A percentile compares a stretch with the other conserved stretches of the same genome.
phyloP scores from a whole-genome alignment of 2,113 vertebrate genomes.

The Phalacrocorax brasilianus region DNA sequence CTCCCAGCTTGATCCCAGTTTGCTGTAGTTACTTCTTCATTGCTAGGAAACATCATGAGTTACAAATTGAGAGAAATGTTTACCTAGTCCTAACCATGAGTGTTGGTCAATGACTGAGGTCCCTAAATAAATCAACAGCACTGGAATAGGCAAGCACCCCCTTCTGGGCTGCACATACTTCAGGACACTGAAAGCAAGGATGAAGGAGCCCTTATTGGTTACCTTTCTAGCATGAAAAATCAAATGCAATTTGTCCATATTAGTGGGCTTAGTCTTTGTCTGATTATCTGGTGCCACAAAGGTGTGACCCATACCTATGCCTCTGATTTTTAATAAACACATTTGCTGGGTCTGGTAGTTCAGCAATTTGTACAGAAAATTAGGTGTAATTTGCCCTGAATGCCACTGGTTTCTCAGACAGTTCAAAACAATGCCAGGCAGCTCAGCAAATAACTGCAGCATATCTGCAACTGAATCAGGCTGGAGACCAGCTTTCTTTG shows the following conservation, averaged over 20 bases:
- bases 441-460: slow-evolving; percentile 28
- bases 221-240: slow-evolving; percentile 63
- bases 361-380: slow-evolving; percentile 79
- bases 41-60: slow-evolving; percentile 41
- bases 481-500: background rate
- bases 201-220: slow-evolving; percentile 45
- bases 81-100: slow-evolving; percentile 58
- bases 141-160: slow-evolving; percentile 56
- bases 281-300: slow-evolving; percentile 70
- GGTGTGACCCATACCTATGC: slow-evolving; percentile 61
- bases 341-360: slow-evolving; percentile 72
- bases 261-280: slow-evolving; percentile 64
- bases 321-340: slow-evolving; percentile 77
- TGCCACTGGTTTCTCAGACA: slow-evolving; percentile 73
- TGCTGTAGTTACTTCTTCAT: slow-evolving; percentile 48
- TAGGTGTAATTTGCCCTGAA: slow-evolving; percentile 78
- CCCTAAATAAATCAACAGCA: slow-evolving; percentile 61
- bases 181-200: slow-evolving; percentile 17
- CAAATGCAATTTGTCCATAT: slow-evolving; percentile 75
- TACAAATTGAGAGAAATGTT: slow-evolving; percentile 62
- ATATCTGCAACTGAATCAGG: background rate
- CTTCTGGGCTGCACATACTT: background rate
- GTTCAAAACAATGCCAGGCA: slow-evolving; percentile 61
- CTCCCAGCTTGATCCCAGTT: background rate
- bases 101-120: slow-evolving; percentile 40